These are phyloP conservation scores for Thereva nobilitata DNA, from an alignment of 2,888 invertebrate species.

Conservation along the genomic window DNA sequence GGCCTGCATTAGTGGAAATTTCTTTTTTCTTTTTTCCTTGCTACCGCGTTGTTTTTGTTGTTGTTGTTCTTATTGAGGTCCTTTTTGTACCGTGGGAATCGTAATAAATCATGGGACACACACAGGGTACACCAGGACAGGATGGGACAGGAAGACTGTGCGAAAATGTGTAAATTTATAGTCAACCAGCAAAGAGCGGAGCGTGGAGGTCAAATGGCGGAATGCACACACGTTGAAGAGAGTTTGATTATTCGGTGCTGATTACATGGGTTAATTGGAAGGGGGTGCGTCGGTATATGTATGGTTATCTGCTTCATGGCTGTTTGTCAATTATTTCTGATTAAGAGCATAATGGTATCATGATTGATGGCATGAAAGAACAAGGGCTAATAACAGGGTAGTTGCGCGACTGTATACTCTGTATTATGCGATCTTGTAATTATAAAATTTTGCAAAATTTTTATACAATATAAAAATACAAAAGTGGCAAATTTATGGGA, in stretches of 20 bases:
- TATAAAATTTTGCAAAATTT: no score
- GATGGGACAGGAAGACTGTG: slow-evolving; percentile 24
- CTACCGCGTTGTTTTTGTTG: background rate
- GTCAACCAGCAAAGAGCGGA: background rate
- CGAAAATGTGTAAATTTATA: slow-evolving; percentile 32
- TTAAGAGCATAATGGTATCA: background rate
- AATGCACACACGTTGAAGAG: slow-evolving; percentile 20
- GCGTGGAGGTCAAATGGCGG: slow-evolving; percentile 36
- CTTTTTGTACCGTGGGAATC: slow-evolving; percentile 38
- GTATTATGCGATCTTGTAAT: no score
- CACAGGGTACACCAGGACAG: slow-evolving; percentile 22
- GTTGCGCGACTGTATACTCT: no score
- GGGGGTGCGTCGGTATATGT: slow-evolving; percentile 9
- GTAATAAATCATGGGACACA: slow-evolving; percentile 33
- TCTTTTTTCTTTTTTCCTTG: no score
- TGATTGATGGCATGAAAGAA: no score
- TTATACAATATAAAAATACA: no score
- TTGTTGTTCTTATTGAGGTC: slow-evolving; percentile 18
- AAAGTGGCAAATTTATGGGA: no score
- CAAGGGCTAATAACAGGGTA: no score
- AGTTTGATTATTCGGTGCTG: slow-evolving; percentile 30
- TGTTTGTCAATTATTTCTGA: slow-evolving; percentile 14
- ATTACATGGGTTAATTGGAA: slow-evolving; percentile 26
- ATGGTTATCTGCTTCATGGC: slow-evolving; percentile 19
- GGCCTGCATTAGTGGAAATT: no score